Evolutionary conservation across 2,113 vertebrate genomes (phyloP).

Genomic region (Smithornis capensis): DNA sequence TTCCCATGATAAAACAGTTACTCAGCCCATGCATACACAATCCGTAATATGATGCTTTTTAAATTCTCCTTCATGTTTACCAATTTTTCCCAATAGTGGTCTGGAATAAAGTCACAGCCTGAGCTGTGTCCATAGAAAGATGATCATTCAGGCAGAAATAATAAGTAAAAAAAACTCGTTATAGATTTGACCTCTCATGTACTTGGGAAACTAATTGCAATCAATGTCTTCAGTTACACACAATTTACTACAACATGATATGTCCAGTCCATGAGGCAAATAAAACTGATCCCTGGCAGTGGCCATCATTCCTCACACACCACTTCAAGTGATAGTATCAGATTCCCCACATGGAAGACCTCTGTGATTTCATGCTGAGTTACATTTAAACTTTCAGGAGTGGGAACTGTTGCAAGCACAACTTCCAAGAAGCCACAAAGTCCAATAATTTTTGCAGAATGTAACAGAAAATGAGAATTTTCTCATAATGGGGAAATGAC

Average conservation of each 20-base stretch:
- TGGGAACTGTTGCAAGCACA: not conserved
- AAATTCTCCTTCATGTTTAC: not conserved
- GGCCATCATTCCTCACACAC: not conserved
- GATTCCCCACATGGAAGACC: not conserved
- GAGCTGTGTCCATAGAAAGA: not conserved
- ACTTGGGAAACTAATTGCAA: conserved; percentile 43
- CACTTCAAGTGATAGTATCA: not conserved
- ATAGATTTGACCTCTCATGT: conserved; percentile 52
- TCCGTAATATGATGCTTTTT: not conserved
- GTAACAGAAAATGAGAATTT: not conserved
- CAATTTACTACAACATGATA: conserved; percentile 62
- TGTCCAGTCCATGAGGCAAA: not conserved
- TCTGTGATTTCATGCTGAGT: not conserved
- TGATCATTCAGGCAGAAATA: conserved; percentile 27
- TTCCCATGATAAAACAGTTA: not conserved
- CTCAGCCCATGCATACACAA: not conserved
- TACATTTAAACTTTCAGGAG: not conserved
- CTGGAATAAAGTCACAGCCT: not conserved
- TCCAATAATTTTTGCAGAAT: not conserved
- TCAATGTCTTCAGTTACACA: conserved; percentile 57
- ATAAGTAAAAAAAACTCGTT: not conserved
- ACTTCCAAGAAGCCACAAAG: not conserved
- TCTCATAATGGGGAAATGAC: not conserved
- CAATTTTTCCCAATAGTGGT: not conserved
- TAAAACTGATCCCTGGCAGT: conserved; percentile 8